Percentiles rank a stretch among this genome's conserved stretches.
phyloP scores from a whole-genome alignment of 92 coral and sea anemone genomes.

The Desmophyllum pertusum region DNA sequence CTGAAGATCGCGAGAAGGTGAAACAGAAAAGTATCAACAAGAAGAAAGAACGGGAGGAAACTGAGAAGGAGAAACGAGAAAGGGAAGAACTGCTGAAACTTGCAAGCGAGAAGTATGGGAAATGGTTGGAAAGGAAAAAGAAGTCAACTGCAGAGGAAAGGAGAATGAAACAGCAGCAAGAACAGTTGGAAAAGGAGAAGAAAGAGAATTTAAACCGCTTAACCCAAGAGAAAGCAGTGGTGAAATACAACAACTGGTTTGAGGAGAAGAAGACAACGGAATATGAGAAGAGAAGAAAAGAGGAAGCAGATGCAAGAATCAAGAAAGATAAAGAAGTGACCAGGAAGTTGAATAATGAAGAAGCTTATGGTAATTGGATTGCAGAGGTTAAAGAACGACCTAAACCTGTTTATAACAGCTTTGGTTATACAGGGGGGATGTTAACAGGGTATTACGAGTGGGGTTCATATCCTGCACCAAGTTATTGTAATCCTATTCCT shows the following conservation, averaged over 20 bases:
- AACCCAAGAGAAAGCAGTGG: conserved; percentile 77
- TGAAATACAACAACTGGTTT: conserved; percentile 75
- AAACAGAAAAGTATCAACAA: conserved; percentile 52
- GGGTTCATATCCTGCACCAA: conserved; percentile 96
- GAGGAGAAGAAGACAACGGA: conserved; percentile 65
- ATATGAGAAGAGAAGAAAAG: conserved; percentile 51
- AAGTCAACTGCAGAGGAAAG: conserved; percentile 50
- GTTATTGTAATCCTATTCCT: conserved; percentile 90
- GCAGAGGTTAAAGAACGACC: conserved; percentile 66
- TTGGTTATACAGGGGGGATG: conserved; percentile 76
- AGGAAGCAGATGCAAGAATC: conserved; percentile 56
- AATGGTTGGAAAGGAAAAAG: conserved; percentile 76
- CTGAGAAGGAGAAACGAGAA: conserved; percentile 39
- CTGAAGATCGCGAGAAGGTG: conserved; percentile 73
- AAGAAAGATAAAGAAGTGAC: conserved; percentile 76
- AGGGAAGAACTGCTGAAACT: conserved; percentile 53
- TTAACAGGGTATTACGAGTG: conserved; percentile 92
- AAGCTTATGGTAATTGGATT: conserved; percentile 88
- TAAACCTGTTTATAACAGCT: conserved; percentile 63
- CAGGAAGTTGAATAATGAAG: conserved; percentile 73
- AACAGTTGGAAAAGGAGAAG: conserved; percentile 44
- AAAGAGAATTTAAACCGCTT: conserved; percentile 61
- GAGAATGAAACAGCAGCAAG: conserved; percentile 42
- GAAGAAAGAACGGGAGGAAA: conserved; percentile 53
- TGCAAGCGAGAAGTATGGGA: conserved; percentile 63